phyloP scores from a whole-genome alignment of 2,113 vertebrate species.

The Mormyrus iriodes region DNA sequence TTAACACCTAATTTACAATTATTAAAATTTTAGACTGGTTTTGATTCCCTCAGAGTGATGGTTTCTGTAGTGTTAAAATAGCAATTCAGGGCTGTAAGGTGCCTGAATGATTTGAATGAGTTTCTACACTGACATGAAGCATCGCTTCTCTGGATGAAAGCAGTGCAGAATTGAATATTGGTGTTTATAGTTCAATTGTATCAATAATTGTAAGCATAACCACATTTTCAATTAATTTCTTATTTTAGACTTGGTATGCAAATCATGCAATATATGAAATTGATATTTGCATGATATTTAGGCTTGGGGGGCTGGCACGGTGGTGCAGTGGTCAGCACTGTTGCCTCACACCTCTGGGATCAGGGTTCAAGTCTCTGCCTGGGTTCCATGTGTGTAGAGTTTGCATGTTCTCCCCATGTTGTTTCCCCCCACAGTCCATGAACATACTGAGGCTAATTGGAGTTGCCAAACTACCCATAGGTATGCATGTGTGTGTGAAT shows the following conservation, averaged over 20 bases:
- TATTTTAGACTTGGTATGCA: neutral
- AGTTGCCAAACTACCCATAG: too few species aligned
- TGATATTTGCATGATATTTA: neutral
- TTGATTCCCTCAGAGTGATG: neutral
- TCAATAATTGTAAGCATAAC: neutral
- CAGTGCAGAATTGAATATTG: neutral
- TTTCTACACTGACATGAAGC: neutral
- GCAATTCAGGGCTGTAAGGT: neutral
- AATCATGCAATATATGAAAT: neutral
- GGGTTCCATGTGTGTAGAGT: too few species aligned
- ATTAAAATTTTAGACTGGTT: neutral
- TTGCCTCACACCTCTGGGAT: too few species aligned
- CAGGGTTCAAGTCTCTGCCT: too few species aligned
- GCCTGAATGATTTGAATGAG: neutral
- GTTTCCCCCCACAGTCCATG: too few species aligned
- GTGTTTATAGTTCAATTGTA: neutral
- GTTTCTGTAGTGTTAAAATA: neutral
- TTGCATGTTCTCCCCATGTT: too few species aligned
- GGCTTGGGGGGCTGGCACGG: too few species aligned
- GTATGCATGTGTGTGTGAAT: too few species aligned
- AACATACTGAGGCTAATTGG: too few species aligned
- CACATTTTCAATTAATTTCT: neutral
- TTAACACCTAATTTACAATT: slow-evolving; percentile 12
- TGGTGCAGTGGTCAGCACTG: too few species aligned
- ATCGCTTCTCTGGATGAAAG: neutral